Evolutionary conservation across 2,888 invertebrate genomes (phyloP).

Genomic region (Omphaloscelis lunosa): DNA sequence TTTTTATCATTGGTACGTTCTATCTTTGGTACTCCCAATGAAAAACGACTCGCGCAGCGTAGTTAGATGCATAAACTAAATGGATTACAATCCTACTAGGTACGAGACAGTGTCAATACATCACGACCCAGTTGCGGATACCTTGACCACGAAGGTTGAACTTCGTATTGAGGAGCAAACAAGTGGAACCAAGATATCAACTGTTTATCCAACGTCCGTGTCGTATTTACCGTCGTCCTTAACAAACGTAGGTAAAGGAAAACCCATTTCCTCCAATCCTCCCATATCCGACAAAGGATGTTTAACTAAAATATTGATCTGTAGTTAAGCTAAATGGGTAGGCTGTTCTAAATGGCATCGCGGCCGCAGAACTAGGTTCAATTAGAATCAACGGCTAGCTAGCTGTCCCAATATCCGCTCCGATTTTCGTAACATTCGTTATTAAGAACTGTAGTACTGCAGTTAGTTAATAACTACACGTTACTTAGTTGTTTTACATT

Average conservation of each 20-base stretch:
- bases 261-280: constrained; percentile 81
- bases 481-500: constrained; percentile 16
- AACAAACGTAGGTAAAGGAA: constrained; percentile 67
- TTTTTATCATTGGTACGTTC: too few species aligned
- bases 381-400: constrained; percentile 46
- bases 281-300: constrained; percentile 72
- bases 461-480: constrained; percentile 37
- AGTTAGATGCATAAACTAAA: neutral
- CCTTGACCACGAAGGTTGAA: constrained; percentile 69
- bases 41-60: neutral
- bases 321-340: constrained; percentile 54
- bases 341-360: constrained; percentile 37
- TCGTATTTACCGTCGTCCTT: constrained; percentile 60
- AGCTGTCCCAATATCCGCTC: constrained; percentile 62
- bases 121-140: constrained; percentile 68
- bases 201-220: constrained; percentile 49
- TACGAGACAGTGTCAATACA: constrained; percentile 25
- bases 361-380: constrained; percentile 14
- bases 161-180: constrained; percentile 57
- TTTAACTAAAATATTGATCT: constrained; percentile 82
- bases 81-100: constrained; percentile 9
- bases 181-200: constrained; percentile 46
- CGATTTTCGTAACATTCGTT: constrained; percentile 53
- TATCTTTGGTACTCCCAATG: neutral
- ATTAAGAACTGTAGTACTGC: constrained; percentile 43